Percentiles rank a stretch among this genome's conserved stretches.
Conservation (phyloP, 2,113 vertebrate species). For the Heptranchias perlo region DNA sequence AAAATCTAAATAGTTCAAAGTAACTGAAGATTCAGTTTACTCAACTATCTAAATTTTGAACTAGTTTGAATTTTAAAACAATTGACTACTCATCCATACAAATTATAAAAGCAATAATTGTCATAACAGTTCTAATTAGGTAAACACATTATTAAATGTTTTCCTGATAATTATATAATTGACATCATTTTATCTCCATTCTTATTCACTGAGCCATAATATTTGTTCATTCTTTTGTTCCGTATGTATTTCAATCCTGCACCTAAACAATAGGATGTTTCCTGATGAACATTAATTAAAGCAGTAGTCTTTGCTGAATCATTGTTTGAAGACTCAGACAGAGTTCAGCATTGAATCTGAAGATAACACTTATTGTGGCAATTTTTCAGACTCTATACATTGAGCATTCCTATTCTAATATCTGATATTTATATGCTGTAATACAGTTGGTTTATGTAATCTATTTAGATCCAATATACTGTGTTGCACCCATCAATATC, state of each 20-base stretch:
- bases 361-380: too few relatives aligned
- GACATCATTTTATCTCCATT: neutral
- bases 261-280: neutral
- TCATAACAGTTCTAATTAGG: neutral
- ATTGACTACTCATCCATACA: neutral
- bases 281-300: neutral
- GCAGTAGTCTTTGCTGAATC: too few relatives aligned
- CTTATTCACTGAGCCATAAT: neutral
- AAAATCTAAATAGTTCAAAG: neutral
- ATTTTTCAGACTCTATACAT: neutral
- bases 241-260: neutral
- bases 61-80: neutral
- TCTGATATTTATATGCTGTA: neutral
- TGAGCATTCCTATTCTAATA: neutral
- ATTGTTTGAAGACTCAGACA: too few relatives aligned
- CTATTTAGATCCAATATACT: neutral
- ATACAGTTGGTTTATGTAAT: neutral
- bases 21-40: neutral
- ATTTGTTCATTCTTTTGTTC: constrained; percentile 8
- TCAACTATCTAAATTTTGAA: neutral
- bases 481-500: neutral
- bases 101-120: neutral
- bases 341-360: too few relatives aligned
- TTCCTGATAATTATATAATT: neutral
- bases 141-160: neutral